Evolutionary conservation across 2,797 vertebrate species (phyloP), one percentile per base, ranked within the genome.

Genomic region (Spondyliosoma cantharus): DNA sequence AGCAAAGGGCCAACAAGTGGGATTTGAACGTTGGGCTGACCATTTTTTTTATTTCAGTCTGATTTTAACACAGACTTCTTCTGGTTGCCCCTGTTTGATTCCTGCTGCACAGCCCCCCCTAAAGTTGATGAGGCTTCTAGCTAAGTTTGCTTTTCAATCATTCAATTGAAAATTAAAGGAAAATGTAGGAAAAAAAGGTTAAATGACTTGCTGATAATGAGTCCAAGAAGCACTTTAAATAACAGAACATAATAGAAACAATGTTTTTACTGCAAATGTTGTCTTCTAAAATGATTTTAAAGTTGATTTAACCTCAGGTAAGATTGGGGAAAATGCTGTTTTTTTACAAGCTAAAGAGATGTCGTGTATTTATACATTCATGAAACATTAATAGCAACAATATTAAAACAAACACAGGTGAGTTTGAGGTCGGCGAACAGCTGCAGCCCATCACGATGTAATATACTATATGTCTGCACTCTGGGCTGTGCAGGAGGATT

Each of bases 391-490:
- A 59, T 24, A 9, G 3, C 7, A 5, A 56, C 19, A 19, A 49
- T 19, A n/a, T 58, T 43, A 1, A 62, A 8, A 27, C 4, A 43
- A 69, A 37, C 27, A 42, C 7, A 25, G 53, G 37, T 2, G 3
- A 17, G 32, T 43, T 22, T 25, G 43, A 22, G 8, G 17, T 4
- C 22, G 32, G 32, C 11, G 9, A 22, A 48, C 73, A 80, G 81
- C 84, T 80, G 76, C 19, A 46, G 27, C 22, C n/a, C 37, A 7
- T 86, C 73, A 37, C 0, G 15, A 12, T 20, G 53, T 52, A 43
- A 45, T 37, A 20, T 7, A 24, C 11, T 29, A 4, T 27, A 3
- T 14, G 52, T 72, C 50, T 52, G 27, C 65, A 48, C 16, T 45
- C 7, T 6, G 19, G 5, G 29, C 14, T 59, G 22, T 11, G 19